Evolutionary conservation across 2,113 vertebrate species (phyloP), one percentile per base, ranked within the genome.

Genomic region (Toxostoma redivivum): DNA sequence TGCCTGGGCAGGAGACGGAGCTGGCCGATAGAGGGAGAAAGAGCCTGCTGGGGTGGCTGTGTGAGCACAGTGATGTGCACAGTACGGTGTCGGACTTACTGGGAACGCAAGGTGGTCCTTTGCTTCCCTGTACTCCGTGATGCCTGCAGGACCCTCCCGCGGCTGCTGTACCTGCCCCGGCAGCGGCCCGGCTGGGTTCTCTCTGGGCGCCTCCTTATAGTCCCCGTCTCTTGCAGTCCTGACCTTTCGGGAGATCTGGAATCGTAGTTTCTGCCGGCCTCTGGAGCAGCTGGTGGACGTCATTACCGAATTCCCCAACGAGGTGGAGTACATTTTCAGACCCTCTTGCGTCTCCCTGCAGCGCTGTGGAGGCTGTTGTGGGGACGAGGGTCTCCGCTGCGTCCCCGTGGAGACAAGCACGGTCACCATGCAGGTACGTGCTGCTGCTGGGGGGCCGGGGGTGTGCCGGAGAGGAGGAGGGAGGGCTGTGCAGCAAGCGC

Each of bases 351-450:
- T 99, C 80, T 98, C 99, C 35, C 97, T 99, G 97, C 97, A 98
- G 92, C 98, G 99, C 95, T 99, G 99, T 27, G 98, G 98, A 0
- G 99, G 99, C 87, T 99, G 99, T 95, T 99, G 99, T 3, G 98
- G 98, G 1, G 99, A 99, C 1, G 99, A 99, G 97, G 98, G 98
- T 58, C 97, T 99, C 60, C 98, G 98, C 94, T 99, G 99, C 9
- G 91, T 98, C 54, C 98, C 99, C 0, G 98, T 98, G 47, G 96
- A 98, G 88, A 99, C 97, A 1, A 96, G 94, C 81, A 99, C 98
- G 2, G 94, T 99, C 94, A 99, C 99, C 82, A 98, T 99, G 99
- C 99, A 99, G 98, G 99, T 99, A 96, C 51, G 96, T 6, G 5
- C 24, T 18, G 65, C 47, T 1, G 22, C 56, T 65, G 60, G 1